Evolutionary conservation across 2,888 invertebrate species (phyloP).

Genomic region (Reticulitermes lucifugus): DNA sequence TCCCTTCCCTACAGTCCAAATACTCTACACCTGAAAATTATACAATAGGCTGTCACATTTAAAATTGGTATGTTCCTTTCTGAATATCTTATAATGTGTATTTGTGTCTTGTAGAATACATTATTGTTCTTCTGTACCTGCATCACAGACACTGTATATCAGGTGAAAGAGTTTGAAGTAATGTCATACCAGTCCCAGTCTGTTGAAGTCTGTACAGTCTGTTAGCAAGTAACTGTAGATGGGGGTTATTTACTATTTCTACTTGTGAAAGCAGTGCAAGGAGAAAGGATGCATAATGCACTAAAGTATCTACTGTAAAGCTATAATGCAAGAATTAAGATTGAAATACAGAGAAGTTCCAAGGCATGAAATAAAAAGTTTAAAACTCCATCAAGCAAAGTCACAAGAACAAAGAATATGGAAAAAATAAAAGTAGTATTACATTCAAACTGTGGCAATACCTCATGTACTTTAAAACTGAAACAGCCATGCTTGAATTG

Average conservation of each 20-base stretch:
- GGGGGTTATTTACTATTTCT: neutral
- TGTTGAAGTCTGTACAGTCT: constrained; percentile 30
- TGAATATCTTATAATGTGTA: neutral
- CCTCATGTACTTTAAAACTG: neutral
- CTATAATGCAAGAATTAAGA: constrained; percentile 6
- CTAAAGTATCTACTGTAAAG: constrained; percentile 33
- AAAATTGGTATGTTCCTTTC: neutral
- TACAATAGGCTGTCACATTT: neutral
- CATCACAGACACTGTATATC: neutral
- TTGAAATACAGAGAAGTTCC: constrained; percentile 20
- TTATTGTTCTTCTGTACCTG: neutral
- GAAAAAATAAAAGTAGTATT: neutral
- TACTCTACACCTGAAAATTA: neutral
- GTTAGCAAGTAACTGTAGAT: constrained; percentile 13
- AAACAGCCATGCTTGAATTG: neutral
- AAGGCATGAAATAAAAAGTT: neutral
- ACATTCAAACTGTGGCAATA: constrained; percentile 1
- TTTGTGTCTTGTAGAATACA: neutral
- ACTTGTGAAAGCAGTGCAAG: constrained; percentile 37
- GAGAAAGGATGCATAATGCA: constrained; percentile 30
- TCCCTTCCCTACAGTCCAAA: constrained; percentile 11
- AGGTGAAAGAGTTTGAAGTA: constrained; percentile 35
- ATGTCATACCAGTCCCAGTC: constrained; percentile 35
- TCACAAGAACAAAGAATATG: neutral
- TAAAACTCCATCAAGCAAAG: constrained; percentile 20